phyloP scores from a whole-genome alignment of 2,888 invertebrate genomes.

The Zele albiditarsus region DNA sequence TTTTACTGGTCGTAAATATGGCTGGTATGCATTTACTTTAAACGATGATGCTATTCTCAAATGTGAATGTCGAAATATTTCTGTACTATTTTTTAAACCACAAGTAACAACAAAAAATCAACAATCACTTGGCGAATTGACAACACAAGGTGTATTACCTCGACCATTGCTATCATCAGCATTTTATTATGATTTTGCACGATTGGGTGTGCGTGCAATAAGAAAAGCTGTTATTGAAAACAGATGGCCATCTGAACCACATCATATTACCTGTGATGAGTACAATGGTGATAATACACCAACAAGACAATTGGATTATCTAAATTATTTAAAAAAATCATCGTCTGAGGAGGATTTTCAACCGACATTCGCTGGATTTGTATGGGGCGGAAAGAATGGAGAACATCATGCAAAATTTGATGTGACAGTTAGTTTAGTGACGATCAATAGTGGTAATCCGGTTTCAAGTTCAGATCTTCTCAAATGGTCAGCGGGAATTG shows the following conservation, averaged over 20 bases:
- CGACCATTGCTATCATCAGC: constrained; percentile 73
- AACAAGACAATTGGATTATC: constrained; percentile 81
- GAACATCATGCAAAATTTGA: constrained; percentile 61
- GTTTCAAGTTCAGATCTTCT: constrained; percentile 83
- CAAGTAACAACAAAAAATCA: constrained; percentile 80
- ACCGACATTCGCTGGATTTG: constrained; percentile 61
- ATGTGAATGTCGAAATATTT: constrained; percentile 85
- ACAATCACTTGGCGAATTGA: constrained; percentile 70
- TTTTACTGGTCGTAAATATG: constrained; percentile 86
- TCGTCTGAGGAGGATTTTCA: constrained; percentile 50
- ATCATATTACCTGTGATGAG: constrained; percentile 85
- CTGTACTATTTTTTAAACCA: constrained; percentile 84
- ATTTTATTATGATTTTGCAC: constrained; percentile 88
- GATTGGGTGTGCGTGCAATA: constrained; percentile 64
- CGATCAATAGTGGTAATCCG: constrained; percentile 82
- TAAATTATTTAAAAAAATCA: constrained; percentile 52
- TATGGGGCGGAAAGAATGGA: constrained; percentile 64
- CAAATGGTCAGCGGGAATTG: constrained; percentile 85
- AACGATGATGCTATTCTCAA: constrained; percentile 81
- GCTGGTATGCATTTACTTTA: constrained; percentile 90
- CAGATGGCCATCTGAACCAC: constrained; percentile 83
- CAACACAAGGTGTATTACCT: constrained; percentile 53
- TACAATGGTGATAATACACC: constrained; percentile 86
- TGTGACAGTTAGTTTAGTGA: constrained; percentile 72
- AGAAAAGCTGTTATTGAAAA: constrained; percentile 73